Percentiles rank a stretch among this genome's conserved stretches.
Conservation (phyloP, 2,888 invertebrate species). For the Physocephala rufipes region DNA sequence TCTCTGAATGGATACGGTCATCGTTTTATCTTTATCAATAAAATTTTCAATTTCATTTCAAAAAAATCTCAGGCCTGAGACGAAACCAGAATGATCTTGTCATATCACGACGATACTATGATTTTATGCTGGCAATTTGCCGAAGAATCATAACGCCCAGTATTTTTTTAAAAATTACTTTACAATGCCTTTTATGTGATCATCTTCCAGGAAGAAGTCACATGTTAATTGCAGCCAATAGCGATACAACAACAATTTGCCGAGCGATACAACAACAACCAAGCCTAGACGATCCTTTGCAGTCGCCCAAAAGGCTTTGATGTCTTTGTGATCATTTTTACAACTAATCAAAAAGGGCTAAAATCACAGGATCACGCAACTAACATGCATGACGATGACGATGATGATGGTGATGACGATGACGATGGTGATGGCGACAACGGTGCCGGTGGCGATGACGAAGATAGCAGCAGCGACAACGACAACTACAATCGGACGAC, state of each 20-base stretch:
- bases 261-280: background rate
- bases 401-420: conserved; percentile 7
- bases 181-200: conserved; percentile 11
- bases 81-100: no score
- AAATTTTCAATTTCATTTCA: no score
- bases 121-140: no score
- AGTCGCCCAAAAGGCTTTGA: conserved; percentile 29
- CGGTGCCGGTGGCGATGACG: conserved; percentile 3
- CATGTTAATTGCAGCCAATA: conserved; percentile 1
- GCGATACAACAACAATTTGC: background rate
- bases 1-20: no score
- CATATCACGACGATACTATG: no score
- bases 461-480: conserved; percentile 32
- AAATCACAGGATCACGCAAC: conserved; percentile 32
- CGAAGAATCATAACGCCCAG: no score
- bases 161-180: background rate
- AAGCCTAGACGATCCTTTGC: no score
- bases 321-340: conserved; percentile 14
- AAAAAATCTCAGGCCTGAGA: background rate
- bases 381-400: conserved; percentile 30
- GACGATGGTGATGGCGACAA: background rate
- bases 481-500: conserved; percentile 32
- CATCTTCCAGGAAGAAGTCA: conserved; percentile 17
- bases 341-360: conserved; percentile 14
- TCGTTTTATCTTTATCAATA: no score